A percentile compares a stretch with the other conserved stretches of the same genome.
Conservation (phyloP, 2,113 vertebrate species). For the Sardina pilchardus region DNA sequence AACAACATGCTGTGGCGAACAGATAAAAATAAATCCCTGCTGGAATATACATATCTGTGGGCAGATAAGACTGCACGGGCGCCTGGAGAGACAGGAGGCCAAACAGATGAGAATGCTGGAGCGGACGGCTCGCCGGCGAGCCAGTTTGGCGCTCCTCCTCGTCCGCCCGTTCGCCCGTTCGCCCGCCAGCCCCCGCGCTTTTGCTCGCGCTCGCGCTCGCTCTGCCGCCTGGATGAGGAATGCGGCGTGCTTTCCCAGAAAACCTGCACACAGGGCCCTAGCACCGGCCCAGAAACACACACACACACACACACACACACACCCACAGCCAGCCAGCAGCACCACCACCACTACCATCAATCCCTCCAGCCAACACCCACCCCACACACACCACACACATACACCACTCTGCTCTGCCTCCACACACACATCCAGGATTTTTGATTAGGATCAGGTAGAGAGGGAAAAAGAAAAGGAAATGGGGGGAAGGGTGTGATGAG, state of each 20-base stretch:
- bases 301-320: background rate
- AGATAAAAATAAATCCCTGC: slow-evolving; percentile 11
- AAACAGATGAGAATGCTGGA: slow-evolving; percentile 17
- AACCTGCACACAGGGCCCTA: background rate
- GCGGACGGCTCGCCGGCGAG: slow-evolving; percentile 12
- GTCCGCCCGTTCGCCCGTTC: too few species aligned
- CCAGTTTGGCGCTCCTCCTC: slow-evolving; percentile 46
- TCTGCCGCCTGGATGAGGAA: background rate
- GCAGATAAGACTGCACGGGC: background rate
- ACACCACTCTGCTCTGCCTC: slow-evolving; percentile 11
- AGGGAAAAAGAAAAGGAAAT: background rate
- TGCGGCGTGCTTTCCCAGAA: slow-evolving; percentile 19
- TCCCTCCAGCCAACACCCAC: background rate
- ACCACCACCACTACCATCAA: too few species aligned
- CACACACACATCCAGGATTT: background rate
- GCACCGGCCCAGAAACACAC: background rate
- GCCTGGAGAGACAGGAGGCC: slow-evolving; percentile 48
- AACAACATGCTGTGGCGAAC: background rate
- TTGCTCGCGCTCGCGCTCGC: too few species aligned
- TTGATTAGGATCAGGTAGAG: slow-evolving; percentile 57
- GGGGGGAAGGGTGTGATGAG: background rate
- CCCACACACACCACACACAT: slow-evolving; percentile 27
- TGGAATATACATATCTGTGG: slow-evolving; percentile 17
- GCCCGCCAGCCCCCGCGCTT: slow-evolving; percentile 31
- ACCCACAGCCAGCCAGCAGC: background rate